Conservation (phyloP, 2,113 vertebrate genomes). For the Centropus bengalensis region DNA sequence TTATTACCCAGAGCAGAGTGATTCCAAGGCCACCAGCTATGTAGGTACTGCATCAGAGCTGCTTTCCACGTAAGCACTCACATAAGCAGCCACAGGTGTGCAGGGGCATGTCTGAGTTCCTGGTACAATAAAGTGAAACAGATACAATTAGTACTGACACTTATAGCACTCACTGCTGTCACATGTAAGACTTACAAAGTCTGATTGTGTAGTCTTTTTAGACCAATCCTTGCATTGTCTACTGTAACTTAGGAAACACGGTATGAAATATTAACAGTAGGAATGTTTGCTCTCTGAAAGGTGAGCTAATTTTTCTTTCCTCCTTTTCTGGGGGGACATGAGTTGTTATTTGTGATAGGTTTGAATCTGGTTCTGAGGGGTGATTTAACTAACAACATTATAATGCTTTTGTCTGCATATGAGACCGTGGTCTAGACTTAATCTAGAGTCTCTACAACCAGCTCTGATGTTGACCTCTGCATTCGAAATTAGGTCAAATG, state of each 20-base stretch:
- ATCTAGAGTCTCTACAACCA: neutral
- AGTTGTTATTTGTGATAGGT: neutral
- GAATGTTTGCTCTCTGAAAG: neutral
- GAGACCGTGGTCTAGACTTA: neutral
- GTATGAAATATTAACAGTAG: neutral
- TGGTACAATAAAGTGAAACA: neutral
- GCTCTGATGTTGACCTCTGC: neutral
- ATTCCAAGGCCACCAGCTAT: neutral
- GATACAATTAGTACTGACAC: neutral
- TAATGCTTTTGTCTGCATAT: neutral
- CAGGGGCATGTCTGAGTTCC: neutral
- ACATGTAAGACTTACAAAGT: neutral
- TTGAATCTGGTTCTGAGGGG: neutral
- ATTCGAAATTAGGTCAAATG: neutral
- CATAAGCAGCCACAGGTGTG: neutral
- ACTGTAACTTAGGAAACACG: neutral
- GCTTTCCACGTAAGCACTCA: neutral
- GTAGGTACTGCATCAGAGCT: rapidly evolving
- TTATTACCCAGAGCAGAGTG: neutral
- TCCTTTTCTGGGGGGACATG: neutral
- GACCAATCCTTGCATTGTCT: neutral
- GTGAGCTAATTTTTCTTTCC: neutral
- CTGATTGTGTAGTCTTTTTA: neutral
- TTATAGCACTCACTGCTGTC: neutral
- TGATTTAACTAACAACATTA: neutral